These are phyloP conservation scores for Tyto alba DNA, from an alignment of 2,113 vertebrate genomes.

Conservation along the genomic window DNA sequence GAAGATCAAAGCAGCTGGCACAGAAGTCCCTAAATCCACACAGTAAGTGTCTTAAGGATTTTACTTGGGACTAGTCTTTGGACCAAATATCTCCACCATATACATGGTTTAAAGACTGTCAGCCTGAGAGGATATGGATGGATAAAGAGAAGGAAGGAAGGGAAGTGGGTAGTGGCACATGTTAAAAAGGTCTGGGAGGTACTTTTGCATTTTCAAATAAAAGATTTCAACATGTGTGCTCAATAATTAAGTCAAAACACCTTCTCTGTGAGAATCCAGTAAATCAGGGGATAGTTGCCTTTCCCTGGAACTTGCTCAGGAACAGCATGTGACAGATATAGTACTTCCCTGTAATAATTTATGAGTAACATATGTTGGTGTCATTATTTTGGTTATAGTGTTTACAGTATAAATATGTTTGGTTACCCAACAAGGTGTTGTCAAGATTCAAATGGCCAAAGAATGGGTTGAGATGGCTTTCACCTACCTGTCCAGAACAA, in stretches of 20 bases:
- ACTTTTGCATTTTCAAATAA: not conserved
- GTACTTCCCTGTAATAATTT: conserved; percentile 27
- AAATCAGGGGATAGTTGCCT: not conserved
- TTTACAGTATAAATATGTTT: not conserved
- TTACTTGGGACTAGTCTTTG: not conserved
- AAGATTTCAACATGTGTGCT: not conserved
- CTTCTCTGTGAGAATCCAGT: not conserved
- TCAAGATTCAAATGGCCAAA: not conserved
- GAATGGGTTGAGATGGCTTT: not conserved
- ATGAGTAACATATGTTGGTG: conserved; percentile 21
- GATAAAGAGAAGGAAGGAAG: not conserved
- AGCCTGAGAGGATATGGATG: not conserved
- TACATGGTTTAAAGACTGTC: not conserved
- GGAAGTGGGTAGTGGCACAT: not conserved
- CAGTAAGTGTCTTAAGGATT: not conserved
- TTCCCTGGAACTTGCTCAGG: not conserved
- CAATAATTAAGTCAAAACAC: not conserved
- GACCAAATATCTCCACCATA: not conserved
- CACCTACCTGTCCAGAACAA: not conserved
- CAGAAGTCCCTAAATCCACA: not conserved
- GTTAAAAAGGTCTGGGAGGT: not conserved
- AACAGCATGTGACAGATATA: not conserved
- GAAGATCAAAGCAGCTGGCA: not conserved
- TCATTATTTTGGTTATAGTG: not conserved
- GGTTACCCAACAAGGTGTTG: not conserved